A percentile compares a stretch with the other conserved stretches of the same genome.
Evolutionary conservation across 2,888 invertebrate species (phyloP).

Genomic region (Meiosimyza platycephala): DNA sequence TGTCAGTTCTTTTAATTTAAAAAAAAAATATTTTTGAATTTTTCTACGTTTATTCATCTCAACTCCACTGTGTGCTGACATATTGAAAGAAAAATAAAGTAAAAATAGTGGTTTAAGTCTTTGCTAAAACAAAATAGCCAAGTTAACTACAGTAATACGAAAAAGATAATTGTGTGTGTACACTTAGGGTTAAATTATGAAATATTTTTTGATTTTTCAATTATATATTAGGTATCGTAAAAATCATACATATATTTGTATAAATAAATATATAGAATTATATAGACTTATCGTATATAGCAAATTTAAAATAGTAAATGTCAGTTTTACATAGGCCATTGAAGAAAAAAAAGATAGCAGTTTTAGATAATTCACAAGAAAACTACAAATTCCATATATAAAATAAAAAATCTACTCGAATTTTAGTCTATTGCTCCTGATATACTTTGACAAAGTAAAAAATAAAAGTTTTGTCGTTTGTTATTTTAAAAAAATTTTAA

Average conservation of each 20-base stretch:
- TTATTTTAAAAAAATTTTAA: constrained; percentile 59
- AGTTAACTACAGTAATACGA: background rate
- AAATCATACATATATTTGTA: constrained; percentile 1
- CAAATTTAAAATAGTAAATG: background rate
- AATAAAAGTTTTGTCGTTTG: constrained; percentile 51
- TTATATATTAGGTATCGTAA: constrained; percentile 10
- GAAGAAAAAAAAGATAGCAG: constrained; percentile 16
- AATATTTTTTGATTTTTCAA: background rate
- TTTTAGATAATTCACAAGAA: background rate
- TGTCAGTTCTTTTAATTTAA: no score
- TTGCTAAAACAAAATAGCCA: no score
- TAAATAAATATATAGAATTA: constrained; percentile 13
- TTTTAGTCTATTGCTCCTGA: constrained; percentile 66
- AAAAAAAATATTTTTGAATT: background rate
- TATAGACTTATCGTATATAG: constrained; percentile 14
- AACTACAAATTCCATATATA: background rate
- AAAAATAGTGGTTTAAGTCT: no score
- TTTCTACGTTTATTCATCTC: background rate
- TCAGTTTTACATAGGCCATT: background rate
- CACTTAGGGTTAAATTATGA: constrained; percentile 25
- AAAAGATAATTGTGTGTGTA: background rate
- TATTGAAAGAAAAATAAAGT: no score
- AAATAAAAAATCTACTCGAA: constrained; percentile 59
- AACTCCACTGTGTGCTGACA: constrained; percentile 5
- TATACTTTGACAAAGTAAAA: constrained; percentile 65